Evolutionary conservation across 1,140 invertebrate genomes (phyloP), one percentile per base, ranked within the genome.

Genomic region (Popillia japonica): DNA sequence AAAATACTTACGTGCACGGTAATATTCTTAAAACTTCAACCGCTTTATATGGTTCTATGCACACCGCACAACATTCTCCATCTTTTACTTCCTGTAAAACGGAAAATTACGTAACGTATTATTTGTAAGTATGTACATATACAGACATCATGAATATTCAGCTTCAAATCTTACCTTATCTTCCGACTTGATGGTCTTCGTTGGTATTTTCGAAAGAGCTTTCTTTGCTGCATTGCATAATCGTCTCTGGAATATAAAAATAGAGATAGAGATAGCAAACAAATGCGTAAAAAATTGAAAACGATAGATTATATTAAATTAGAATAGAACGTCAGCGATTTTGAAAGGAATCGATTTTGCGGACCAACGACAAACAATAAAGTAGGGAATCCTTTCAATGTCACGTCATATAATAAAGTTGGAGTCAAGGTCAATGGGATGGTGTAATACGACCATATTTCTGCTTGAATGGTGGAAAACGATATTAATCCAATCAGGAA

Each of bases 211-310:
- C 41, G 94, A 94, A 40, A 97, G 88, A 40, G 96, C 95, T 86
- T 96, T 96, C 86, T 96, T 96, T 9, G 96, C 96, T 40, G 96
- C 95, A 84, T 92, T 95, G 84, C 94, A 96, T 40, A 97, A 87
- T 83, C 94, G 90, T 86, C 94, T 93, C 94, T 97, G 90, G 89
- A 86, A 84, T 76, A 78, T 10, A 42, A 41, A 42, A 11, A 42
- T 9, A 9, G 17, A 68, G n/a, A 17, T 41, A 9, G 14, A 72
- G 14, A 27, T 72, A 23, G 6, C 22, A 22, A 27, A 11, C n/a
- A 27, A 72, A 72, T 72, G 0, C n/a, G 17, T 72, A 27, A 55
- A 55, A 17, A 14, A 14, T 55, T 7, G 2, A 17, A n/a, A n/a
- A 17, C 6, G 48, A 55, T 7, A n/a, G 48, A 55, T 0, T 55